Conservation (phyloP, 1,140 invertebrate genomes). For the Steinernema feltiae region DNA sequence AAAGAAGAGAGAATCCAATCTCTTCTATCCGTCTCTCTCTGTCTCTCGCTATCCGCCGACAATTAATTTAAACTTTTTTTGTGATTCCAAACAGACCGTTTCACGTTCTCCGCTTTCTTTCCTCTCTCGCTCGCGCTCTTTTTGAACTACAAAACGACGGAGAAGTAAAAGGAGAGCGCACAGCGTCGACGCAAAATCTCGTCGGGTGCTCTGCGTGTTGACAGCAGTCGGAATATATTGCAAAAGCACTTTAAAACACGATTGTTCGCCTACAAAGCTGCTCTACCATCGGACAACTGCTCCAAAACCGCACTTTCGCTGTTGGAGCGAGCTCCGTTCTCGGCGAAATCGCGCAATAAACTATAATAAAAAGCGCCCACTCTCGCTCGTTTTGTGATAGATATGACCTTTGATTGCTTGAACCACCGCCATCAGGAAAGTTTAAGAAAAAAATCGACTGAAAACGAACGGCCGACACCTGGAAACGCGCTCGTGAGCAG, state of each 20-base stretch:
- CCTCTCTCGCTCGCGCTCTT: too few species aligned
- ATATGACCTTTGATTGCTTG: neutral
- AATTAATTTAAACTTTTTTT: too few species aligned
- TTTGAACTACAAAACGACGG: too few species aligned
- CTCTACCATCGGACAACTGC: neutral
- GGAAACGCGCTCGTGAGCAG: neutral
- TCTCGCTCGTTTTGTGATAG: too few species aligned
- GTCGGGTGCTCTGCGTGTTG: neutral
- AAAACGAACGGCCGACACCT: neutral
- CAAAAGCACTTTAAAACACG: conserved; percentile 11
- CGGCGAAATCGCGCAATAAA: neutral
- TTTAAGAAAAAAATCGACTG: neutral
- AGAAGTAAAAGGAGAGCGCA: neutral
- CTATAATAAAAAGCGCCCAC: neutral
- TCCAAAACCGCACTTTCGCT: too few species aligned
- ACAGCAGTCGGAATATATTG: neutral
- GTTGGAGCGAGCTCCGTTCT: neutral
- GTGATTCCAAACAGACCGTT: too few species aligned
- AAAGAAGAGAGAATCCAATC: too few species aligned
- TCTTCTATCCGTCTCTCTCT: too few species aligned
- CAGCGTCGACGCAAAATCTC: neutral
- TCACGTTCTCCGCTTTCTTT: too few species aligned
- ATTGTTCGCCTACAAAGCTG: neutral
- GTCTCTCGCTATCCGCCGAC: too few species aligned
- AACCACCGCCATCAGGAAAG: neutral